A percentile compares a stretch with the other conserved stretches of the same genome.
These are phyloP conservation scores for Ericerus pela DNA, from an alignment of 1,140 invertebrate species.

Conservation along the genomic window DNA sequence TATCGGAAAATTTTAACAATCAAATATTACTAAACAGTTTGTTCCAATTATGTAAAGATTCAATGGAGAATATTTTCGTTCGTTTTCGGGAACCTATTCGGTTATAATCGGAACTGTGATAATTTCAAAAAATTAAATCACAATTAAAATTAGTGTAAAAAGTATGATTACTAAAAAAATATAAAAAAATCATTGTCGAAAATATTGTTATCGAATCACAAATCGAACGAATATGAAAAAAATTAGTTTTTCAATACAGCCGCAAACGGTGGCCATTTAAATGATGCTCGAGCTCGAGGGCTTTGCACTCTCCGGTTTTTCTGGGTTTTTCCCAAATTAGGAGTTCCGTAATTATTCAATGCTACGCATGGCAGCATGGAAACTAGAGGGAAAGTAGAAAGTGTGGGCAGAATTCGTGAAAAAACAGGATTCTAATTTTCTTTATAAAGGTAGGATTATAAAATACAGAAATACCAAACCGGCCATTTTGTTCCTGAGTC, in stretches of 20 bases:
- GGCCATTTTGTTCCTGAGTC: too few relatives aligned
- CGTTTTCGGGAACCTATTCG: background rate
- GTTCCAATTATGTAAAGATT: background rate
- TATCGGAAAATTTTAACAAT: background rate
- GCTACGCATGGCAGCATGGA: too few relatives aligned
- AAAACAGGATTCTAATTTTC: too few relatives aligned
- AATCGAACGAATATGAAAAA: background rate
- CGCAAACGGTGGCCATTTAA: slow-evolving; percentile 8
- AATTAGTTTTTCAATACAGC: background rate
- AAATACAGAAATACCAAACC: too few relatives aligned
- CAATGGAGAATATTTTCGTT: slow-evolving; percentile 1
- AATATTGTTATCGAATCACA: slow-evolving; percentile 1
- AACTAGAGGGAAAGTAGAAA: too few relatives aligned
- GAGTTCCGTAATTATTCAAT: too few relatives aligned
- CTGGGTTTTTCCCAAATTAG: too few relatives aligned
- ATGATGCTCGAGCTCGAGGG: too few relatives aligned
- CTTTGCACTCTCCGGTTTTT: too few relatives aligned
- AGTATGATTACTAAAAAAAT: background rate
- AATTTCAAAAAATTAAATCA: background rate
- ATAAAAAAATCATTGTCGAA: background rate
- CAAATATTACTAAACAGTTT: slow-evolving; percentile 1
- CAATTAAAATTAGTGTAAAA: background rate
- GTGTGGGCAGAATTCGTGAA: too few relatives aligned
- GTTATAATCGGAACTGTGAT: background rate
- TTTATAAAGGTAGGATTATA: too few relatives aligned